Evolutionary conservation across 2,113 vertebrate genomes (phyloP).

Genomic region (Misgurnus mizolepis): DNA sequence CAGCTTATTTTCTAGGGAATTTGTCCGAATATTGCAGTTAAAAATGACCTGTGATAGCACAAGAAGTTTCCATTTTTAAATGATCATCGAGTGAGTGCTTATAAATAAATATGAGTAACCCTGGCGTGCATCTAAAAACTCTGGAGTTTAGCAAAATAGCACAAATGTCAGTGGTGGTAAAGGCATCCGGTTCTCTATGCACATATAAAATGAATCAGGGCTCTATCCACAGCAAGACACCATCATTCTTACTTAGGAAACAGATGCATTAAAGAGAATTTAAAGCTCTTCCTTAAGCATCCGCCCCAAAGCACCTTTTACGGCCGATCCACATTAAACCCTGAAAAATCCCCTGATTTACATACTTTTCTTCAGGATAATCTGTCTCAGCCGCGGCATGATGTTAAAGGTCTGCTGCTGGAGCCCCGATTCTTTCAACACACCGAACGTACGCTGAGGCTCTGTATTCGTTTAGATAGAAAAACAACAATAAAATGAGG

Average conservation of each 20-base stretch:
- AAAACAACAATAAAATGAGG: constrained; percentile 57
- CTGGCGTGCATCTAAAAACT: constrained; percentile 52
- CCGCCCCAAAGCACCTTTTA: constrained; percentile 62
- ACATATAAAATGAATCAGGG: constrained; percentile 60
- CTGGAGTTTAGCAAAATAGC: constrained; percentile 65
- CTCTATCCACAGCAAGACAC: constrained; percentile 62
- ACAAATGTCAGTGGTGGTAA: constrained; percentile 47
- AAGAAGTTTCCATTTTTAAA: not conserved
- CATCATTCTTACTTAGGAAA: constrained; percentile 45
- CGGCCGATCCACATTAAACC: constrained; percentile 57
- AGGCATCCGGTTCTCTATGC: constrained; percentile 61
- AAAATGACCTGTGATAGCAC: constrained; percentile 3
- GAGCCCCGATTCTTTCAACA: constrained; percentile 33
- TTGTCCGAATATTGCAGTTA: not conserved
- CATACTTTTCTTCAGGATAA: constrained; percentile 59
- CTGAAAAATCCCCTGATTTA: constrained; percentile 56
- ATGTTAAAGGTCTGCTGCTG: constrained; percentile 33
- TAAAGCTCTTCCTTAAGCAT: constrained; percentile 51
- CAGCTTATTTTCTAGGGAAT: not conserved
- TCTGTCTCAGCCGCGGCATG: constrained; percentile 47
- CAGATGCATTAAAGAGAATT: constrained; percentile 56
- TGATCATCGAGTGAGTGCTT: not conserved
- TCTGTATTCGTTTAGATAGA: constrained; percentile 56
- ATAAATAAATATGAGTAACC: constrained; percentile 53
- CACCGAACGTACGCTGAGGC: constrained; percentile 47